Conservation (phyloP, 2,888 invertebrate species). For the Tachina grossa region DNA sequence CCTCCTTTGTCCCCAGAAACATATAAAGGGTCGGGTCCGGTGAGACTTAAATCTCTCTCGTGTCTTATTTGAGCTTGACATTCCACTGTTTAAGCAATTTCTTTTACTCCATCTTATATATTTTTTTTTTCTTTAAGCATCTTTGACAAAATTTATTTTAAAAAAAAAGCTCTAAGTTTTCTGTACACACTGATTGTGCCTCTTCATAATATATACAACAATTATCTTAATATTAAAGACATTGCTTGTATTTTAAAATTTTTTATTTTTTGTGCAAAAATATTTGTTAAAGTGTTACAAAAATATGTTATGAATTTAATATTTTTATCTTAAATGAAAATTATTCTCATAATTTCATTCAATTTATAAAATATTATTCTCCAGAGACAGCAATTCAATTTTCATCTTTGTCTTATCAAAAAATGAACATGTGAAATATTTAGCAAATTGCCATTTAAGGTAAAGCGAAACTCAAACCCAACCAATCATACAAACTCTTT, state of each 20-base stretch:
- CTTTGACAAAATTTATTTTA: no score
- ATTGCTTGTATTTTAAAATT: no score
- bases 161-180: no score
- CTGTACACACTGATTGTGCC: neutral
- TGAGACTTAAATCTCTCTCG: no score
- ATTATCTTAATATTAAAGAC: neutral
- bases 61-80: no score
- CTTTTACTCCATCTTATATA: neutral
- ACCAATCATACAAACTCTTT: neutral
- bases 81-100: no score
- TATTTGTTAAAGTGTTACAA: slow-evolving; percentile 63
- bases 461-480: neutral
- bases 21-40: no score
- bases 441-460: slow-evolving; percentile 63
- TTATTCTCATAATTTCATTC: slow-evolving; percentile 67
- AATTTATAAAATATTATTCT: slow-evolving; percentile 66
- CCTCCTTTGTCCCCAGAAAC: no score
- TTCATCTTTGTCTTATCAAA: slow-evolving; percentile 63
- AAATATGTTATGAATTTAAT: slow-evolving; percentile 68
- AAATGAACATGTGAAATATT: slow-evolving; percentile 61
- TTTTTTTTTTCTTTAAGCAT: neutral
- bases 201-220: neutral
- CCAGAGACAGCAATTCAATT: slow-evolving; percentile 67
- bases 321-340: slow-evolving; percentile 59
- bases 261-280: neutral